A percentile compares a stretch with the other conserved stretches of the same genome.
Conservation (phyloP, 2,113 vertebrate genomes). For the Pterocles burchelli region DNA sequence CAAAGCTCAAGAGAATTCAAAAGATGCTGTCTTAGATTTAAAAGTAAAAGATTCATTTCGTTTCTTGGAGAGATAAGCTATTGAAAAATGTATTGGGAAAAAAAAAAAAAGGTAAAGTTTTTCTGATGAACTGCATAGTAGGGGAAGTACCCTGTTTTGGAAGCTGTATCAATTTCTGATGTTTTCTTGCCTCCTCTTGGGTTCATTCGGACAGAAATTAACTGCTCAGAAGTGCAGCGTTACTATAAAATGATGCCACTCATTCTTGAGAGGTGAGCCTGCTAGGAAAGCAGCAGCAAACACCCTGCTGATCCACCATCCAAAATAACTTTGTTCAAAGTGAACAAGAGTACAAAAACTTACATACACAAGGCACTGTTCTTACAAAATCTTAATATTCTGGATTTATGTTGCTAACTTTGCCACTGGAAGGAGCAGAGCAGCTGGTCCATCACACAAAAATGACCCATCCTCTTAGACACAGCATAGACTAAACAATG, state of each 20-base stretch:
- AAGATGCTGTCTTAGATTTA: not conserved
- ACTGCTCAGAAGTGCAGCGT: not conserved
- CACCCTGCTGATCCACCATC: not conserved
- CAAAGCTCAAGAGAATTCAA: not conserved
- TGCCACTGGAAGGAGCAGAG: not conserved
- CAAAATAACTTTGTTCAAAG: not conserved
- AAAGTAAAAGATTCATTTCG: not conserved
- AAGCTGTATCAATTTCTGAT: not conserved
- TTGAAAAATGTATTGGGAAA: not conserved
- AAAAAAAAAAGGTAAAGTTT: not conserved
- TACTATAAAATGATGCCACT: not conserved
- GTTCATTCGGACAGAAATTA: not conserved
- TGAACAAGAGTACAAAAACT: not conserved
- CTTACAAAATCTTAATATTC: not conserved
- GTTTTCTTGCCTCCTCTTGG: not conserved
- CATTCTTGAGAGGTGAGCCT: not conserved
- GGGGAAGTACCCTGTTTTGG: not conserved
- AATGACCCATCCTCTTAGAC: not conserved
- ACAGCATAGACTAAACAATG: slow-evolving; percentile 18
- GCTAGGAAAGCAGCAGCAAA: not conserved
- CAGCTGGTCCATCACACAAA: slow-evolving; percentile 14
- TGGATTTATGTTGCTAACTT: not conserved
- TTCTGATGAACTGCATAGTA: not conserved
- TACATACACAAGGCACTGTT: not conserved
- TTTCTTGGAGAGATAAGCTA: not conserved